Conservation (phyloP, 2,888 invertebrate species). For the Ennomos quercinarius region DNA sequence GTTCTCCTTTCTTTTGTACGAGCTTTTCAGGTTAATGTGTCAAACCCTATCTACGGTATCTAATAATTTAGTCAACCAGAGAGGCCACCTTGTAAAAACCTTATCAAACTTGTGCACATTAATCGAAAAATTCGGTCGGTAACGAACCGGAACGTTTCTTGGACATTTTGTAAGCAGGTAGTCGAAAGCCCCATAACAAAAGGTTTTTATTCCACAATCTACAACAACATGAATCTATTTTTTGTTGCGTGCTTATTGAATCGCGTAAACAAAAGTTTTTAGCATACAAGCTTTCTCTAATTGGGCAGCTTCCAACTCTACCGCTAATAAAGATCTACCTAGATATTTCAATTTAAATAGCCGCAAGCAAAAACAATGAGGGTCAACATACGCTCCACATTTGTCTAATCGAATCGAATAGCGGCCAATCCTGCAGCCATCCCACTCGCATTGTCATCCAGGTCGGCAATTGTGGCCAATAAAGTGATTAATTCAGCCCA, state of each 20-base stretch:
- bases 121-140: conserved; percentile 15
- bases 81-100: conserved; percentile 19
- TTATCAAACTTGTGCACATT: conserved; percentile 11
- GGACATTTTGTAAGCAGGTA: conserved; percentile 21
- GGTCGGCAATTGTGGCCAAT: conserved; percentile 71
- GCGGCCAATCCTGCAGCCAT: conserved; percentile 58
- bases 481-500: conserved; percentile 78
- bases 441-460: conserved; percentile 62
- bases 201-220: conserved; percentile 18
- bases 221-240: conserved; percentile 12
- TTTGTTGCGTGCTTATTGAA: conserved; percentile 19
- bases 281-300: conserved; percentile 7
- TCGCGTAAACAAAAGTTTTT: conserved; percentile 30
- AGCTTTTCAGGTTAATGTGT: conserved; percentile 29
- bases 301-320: conserved; percentile 34
- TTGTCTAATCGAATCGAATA: conserved; percentile 42
- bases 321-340: conserved; percentile 33
- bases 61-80: conserved; percentile 21
- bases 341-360: conserved; percentile 31
- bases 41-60: conserved; percentile 24
- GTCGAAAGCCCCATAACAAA: conserved; percentile 15
- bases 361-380: conserved; percentile 44
- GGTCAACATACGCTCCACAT: conserved; percentile 69
- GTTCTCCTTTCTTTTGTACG: conserved; percentile 26
- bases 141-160: conserved; percentile 11